Base-by-base conservation (phyloP, 2,113 vertebrate species). In the Micromys minutus region DNA sequence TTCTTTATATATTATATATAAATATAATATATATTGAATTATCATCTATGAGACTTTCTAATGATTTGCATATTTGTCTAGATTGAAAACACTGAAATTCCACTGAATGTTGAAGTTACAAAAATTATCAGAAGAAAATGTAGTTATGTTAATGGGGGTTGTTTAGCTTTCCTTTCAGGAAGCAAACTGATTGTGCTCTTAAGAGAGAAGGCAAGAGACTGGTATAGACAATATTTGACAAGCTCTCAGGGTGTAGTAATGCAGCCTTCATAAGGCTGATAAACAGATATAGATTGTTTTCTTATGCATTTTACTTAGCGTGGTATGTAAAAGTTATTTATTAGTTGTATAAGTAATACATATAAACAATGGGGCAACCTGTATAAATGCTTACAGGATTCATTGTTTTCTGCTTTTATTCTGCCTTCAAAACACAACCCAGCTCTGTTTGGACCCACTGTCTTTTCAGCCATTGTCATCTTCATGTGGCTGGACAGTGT, bases 101-200 rank as follows among this genome's bases (percentile, higher is more conserved):
- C 75, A 84, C 39, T 84, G 57, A 65, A 95, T 88, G 42, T 86
- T 92, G 45, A 45, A 85, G 47, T 86, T 88, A 12, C 29, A 89
- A 87, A 85, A 59, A 13, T 89, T 63, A 89, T 94, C 71, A 94
- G 45, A 95, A 55, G 39, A 63, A 95, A 69, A 55, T 95, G 5
- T 92, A 83, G 74, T 93, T 83, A 42, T 77, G 81, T 77, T 92
- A 86, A 80, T 67, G 47, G 39, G 39, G 81, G 16, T 84, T 29
- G 57, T 84, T 77, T 63, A 47, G 10, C 21, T 24, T 5, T 80
- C 50, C 34, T 52, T 52, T 21, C 57, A 55, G 77, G 21, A 21
- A 57, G 34, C 36, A 80, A n/a, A 80, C 26, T 77, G 75, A 26
- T 77, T 77, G 55, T 61, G 17, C 6, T 61, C 55, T 15, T 61